phyloP scores from a whole-genome alignment of 1,140 invertebrate species.

The Holcopasites calliopsidis region DNA sequence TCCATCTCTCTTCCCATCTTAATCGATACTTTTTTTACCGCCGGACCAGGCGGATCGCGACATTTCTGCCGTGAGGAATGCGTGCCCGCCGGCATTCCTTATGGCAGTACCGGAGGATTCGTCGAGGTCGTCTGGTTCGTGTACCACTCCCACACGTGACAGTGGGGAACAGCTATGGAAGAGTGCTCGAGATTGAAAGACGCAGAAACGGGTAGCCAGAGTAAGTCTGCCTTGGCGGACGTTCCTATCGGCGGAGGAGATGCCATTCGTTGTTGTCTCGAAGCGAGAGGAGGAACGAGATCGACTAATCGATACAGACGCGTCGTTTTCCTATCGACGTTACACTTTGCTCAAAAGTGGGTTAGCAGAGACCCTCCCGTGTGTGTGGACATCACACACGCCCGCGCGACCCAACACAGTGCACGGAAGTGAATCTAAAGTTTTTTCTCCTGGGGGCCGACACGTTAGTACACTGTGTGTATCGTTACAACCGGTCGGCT shows the following conservation, averaged over 20 bases:
- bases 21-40: conserved; percentile 21
- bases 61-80: conserved; percentile 60
- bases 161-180: conserved; percentile 48
- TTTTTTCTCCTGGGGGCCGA: not conserved
- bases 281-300: conserved; percentile 12
- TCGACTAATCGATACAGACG: conserved; percentile 41
- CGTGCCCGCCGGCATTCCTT: conserved; percentile 54
- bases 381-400: not conserved
- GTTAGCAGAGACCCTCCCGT: conserved; percentile 28
- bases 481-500: not conserved
- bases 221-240: not conserved
- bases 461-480: not conserved
- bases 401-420: not conserved
- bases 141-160: conserved; percentile 52
- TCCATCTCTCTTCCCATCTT: not conserved
- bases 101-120: conserved; percentile 54
- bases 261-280: conserved; percentile 11
- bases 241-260: not conserved
- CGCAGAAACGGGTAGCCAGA: not conserved
- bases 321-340: conserved; percentile 5
- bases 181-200: conserved; percentile 1
- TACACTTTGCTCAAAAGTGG: conserved; percentile 22
- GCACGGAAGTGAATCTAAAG: conserved; percentile 5
- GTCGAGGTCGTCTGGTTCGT: conserved; percentile 66
- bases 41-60: conserved; percentile 35